phyloP scores from a whole-genome alignment of 2,888 invertebrate genomes.

The Lasioglossum vierecki region DNA sequence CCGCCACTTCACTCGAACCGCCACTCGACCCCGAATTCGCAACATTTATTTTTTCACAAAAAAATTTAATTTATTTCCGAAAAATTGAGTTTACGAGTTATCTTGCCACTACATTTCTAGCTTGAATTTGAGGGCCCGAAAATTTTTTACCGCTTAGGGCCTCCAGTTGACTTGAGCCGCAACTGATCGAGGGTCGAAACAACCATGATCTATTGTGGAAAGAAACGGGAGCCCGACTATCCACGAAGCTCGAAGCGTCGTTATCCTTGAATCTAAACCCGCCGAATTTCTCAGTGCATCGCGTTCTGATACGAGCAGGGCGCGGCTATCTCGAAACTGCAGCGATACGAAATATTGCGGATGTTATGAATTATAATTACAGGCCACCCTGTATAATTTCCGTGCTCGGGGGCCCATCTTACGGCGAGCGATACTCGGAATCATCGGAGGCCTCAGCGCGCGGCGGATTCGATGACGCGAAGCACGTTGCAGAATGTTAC shows the following conservation, averaged over 20 bases:
- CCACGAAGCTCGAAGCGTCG: background rate
- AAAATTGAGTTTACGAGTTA: too few species aligned
- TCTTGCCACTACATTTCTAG: too few species aligned
- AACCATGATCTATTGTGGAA: too few species aligned
- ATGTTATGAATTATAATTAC: conserved; percentile 9
- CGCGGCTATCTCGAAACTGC: background rate
- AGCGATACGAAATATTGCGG: conserved; percentile 5
- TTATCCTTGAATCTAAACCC: background rate
- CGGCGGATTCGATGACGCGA: background rate
- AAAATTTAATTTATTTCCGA: too few species aligned
- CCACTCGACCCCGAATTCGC: too few species aligned
- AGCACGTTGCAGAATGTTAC: background rate
- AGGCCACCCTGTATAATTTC: conserved; percentile 17
- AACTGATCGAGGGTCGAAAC: too few species aligned
- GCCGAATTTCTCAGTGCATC: background rate
- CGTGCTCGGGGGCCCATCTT: background rate
- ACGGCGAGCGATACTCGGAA: conserved; percentile 1
- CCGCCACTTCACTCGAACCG: too few species aligned
- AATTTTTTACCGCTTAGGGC: too few species aligned
- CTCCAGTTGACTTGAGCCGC: too few species aligned
- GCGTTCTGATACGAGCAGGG: background rate
- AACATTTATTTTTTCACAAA: too few species aligned
- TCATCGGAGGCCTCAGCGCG: background rate
- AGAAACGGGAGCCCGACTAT: background rate
- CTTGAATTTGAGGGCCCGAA: too few species aligned